Evolutionary conservation across 2,113 vertebrate species (phyloP).

Genomic region (Crotophaga sulcirostris): DNA sequence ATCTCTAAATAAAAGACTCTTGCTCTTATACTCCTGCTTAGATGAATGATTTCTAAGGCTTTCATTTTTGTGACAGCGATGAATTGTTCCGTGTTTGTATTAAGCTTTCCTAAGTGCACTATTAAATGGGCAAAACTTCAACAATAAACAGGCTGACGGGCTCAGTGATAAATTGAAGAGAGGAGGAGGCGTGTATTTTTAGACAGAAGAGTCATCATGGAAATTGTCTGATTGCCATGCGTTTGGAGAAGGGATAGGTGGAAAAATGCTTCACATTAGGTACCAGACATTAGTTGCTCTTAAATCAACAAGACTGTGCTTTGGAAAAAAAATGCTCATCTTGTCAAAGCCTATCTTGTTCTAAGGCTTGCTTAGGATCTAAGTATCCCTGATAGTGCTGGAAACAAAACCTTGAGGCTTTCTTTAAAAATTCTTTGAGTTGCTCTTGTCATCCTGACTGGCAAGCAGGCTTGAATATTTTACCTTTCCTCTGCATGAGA

Average conservation of each 20-base stretch:
- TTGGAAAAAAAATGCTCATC: background rate
- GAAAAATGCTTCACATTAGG: conserved; percentile 21
- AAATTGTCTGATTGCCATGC: background rate
- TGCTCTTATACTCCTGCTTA: conserved; percentile 18
- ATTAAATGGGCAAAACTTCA: conserved; percentile 22
- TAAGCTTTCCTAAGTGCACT: conserved; percentile 39
- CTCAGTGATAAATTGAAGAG: conserved; percentile 12
- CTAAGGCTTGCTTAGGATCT: background rate
- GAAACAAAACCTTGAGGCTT: background rate
- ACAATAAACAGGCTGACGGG: background rate
- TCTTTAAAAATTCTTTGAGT: background rate
- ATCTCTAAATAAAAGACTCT: conserved; percentile 24
- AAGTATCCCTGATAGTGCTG: background rate
- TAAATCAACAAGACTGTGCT: background rate
- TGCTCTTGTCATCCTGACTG: background rate
- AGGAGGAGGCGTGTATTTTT: conserved; percentile 14
- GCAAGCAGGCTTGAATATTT: background rate
- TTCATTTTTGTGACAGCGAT: conserved; percentile 15
- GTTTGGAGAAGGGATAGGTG: background rate
- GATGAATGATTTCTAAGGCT: conserved; percentile 26
- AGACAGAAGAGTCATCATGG: conserved; percentile 4
- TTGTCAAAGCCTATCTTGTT: background rate
- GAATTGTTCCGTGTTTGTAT: conserved; percentile 14
- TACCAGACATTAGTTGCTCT: background rate
- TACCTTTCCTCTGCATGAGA: background rate